These are phyloP conservation scores for Hemibagrus guttatus DNA, from an alignment of 2,797 vertebrate species.

Conservation along the genomic window DNA sequence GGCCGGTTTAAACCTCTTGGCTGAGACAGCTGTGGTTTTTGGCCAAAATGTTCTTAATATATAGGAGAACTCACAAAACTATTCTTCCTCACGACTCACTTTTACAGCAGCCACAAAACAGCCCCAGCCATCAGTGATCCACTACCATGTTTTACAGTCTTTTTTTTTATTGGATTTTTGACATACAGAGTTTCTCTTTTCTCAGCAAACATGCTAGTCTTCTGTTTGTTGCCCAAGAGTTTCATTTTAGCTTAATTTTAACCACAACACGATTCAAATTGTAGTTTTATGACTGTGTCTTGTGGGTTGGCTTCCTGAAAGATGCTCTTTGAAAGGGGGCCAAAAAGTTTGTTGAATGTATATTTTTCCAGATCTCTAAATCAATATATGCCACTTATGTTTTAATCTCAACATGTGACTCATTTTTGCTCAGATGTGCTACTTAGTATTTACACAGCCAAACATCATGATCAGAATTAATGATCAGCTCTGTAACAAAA, in stretches of 20 bases:
- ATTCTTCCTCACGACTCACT: not conserved
- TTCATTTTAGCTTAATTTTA: not conserved
- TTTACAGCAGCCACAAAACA: slow-evolving; percentile 1
- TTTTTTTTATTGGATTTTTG: not conserved
- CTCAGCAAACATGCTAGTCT: not conserved
- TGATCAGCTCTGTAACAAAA: not conserved
- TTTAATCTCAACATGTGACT: not conserved
- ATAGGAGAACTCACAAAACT: not conserved
- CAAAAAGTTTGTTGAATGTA: not conserved
- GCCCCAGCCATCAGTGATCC: not conserved
- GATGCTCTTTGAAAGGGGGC: not conserved
- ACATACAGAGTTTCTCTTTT: not conserved
- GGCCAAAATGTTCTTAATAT: not conserved
- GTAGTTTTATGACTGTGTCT: not conserved
- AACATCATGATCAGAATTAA: not conserved
- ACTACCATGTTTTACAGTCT: not conserved
- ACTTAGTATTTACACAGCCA: not conserved
- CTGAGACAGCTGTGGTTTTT: not conserved
- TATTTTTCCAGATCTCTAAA: not conserved
- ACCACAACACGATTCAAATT: slow-evolving; percentile 3
- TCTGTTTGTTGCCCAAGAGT: not conserved
- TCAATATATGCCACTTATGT: not conserved
- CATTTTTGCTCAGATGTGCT: not conserved
- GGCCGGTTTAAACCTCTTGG: not conserved
- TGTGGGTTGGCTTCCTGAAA: slow-evolving; percentile 5